Evolutionary conservation across 2,113 vertebrate genomes (phyloP), one percentile per base, ranked within the genome.

Genomic region (Mus spicilegus): DNA sequence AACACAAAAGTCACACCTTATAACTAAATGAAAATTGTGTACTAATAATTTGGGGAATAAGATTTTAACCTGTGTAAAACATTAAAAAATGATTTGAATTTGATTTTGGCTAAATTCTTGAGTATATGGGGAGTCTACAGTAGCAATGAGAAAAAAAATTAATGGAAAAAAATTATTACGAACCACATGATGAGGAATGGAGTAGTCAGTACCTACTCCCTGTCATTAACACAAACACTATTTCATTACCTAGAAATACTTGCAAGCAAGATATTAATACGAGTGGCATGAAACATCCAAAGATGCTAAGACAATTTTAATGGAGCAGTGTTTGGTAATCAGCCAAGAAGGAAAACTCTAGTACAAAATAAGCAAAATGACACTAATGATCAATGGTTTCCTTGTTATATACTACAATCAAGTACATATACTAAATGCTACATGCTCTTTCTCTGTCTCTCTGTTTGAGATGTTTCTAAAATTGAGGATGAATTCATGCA

Each of bases 11-110:
- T 91, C 77, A 93, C n/a, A 93, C 82, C 82, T 96, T 36, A 91
- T 95, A 91, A 95, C 76, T 85, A 82, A 92, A 89, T 87, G 73
- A 92, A 91, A 97, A 87, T 80, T 61, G 24, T 80, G 54, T 94
- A 56, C 30, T 96, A 86, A 89, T 90, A 78, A 95, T 96, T 56
- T 73, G 92, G 61, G 91, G n/a, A 67, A 77, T 95, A 96, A 95
- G 56, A 91, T 69, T 69, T 89, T 36, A 93, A 36, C 56, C 36
- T 97, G 30, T 86, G 87, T 2, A 90, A 91, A 96, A 93, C 36
- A 91, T 78, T 95, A 95, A 81, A 96, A 96, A 95, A 89, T 91
- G 49, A 95, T 93, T 89, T 72, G 82, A 92, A 58, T 82, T 88
- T 89, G 54, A 36, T 93, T 69, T 81, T 93, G 92, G 69, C 56